phyloP scores from a whole-genome alignment of 1,140 invertebrate species.

The Globodera rostochiensis region DNA sequence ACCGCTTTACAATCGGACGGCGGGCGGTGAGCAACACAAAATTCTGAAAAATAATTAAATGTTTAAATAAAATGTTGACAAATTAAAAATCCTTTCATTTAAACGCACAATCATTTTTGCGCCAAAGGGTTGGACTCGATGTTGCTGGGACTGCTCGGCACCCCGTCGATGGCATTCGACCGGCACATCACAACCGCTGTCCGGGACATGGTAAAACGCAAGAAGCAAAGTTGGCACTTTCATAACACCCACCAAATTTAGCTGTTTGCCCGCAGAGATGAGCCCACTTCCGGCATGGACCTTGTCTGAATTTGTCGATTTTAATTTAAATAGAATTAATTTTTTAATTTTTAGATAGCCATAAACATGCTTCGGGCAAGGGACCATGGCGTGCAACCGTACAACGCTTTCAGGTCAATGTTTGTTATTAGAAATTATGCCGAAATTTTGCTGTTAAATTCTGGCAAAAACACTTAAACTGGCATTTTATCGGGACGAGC shows the following conservation, averaged over 20 bases:
- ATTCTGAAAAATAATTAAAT: background rate
- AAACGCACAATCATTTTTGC: background rate
- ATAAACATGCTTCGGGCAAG: slow-evolving; percentile 69
- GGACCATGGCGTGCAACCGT: slow-evolving; percentile 73
- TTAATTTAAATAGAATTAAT: slow-evolving; percentile 40
- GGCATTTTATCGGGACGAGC: too few species aligned
- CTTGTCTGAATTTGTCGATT: slow-evolving; percentile 5
- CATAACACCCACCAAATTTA: background rate
- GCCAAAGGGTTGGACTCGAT: slow-evolving; percentile 44
- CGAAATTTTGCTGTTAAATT: too few species aligned
- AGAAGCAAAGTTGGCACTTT: background rate
- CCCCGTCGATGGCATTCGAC: slow-evolving; percentile 61
- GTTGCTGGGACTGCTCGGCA: slow-evolving; percentile 57
- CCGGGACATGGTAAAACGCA: slow-evolving; percentile 42
- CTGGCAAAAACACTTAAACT: too few species aligned
- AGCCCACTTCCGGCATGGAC: slow-evolving; percentile 52
- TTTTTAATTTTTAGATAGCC: slow-evolving; percentile 52
- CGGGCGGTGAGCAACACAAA: slow-evolving; percentile 43
- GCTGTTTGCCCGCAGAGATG: slow-evolving; percentile 49
- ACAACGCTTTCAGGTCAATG: slow-evolving; percentile 71
- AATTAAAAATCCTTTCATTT: too few species aligned
- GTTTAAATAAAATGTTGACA: too few species aligned
- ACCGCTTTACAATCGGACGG: slow-evolving; percentile 48
- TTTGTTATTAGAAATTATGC: too few species aligned
- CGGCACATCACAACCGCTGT: slow-evolving; percentile 57